phyloP scores from a whole-genome alignment of 2,113 vertebrate species.

The Callionymus lyra region DNA sequence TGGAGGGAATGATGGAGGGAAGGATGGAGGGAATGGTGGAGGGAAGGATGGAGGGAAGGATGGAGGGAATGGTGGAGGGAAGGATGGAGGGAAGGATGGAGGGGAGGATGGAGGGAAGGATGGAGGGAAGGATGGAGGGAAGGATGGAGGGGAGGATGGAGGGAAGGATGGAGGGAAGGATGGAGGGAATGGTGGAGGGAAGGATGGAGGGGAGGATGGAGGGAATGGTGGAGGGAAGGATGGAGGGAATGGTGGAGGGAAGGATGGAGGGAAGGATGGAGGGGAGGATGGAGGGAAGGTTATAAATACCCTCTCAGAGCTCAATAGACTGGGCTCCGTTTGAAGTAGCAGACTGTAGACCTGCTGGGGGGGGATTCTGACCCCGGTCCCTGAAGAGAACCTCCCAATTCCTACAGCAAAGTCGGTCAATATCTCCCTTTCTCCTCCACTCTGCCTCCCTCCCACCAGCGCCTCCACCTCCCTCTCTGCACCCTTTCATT shows the following conservation, averaged over 20 bases:
- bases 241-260: constrained; percentile 1
- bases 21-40: too few relatives aligned
- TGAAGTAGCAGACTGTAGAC: constrained; percentile 72
- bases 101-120: too few relatives aligned
- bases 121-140: too few relatives aligned
- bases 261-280: constrained; percentile 7
- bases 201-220: too few relatives aligned
- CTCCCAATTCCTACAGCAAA: constrained; percentile 60
- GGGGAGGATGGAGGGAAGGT: constrained; percentile 33
- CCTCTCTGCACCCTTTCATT: constrained; percentile 33
- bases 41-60: too few relatives aligned
- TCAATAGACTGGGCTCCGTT: constrained; percentile 65
- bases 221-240: too few relatives aligned
- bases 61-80: too few relatives aligned
- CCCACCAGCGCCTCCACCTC: constrained; percentile 25
- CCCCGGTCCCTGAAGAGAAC: constrained; percentile 63
- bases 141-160: too few relatives aligned
- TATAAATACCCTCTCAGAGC: constrained; percentile 71
- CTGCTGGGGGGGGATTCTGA: constrained; percentile 68
- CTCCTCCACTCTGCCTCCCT: constrained; percentile 41
- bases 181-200: too few relatives aligned
- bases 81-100: too few relatives aligned
- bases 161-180: too few relatives aligned
- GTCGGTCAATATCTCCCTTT: constrained; percentile 63
- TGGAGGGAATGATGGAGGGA: too few relatives aligned